Evolutionary conservation across 2,888 invertebrate species (phyloP).

Genomic region (Tolmerus cingulatus): DNA sequence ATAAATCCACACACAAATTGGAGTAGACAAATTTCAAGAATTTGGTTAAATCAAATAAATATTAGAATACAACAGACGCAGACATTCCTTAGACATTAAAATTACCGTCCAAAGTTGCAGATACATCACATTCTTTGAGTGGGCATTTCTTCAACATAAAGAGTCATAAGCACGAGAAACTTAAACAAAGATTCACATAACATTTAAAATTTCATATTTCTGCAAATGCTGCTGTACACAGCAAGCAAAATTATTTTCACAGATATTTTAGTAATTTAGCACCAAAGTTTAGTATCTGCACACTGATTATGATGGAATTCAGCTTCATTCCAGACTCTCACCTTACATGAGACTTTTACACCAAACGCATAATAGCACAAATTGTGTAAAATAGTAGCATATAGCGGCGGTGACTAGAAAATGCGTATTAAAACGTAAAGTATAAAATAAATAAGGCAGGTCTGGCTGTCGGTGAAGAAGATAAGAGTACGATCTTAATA

Average conservation of each 20-base stretch:
- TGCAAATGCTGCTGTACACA: not conserved
- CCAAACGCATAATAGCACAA: not conserved
- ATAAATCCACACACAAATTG: too few species aligned
- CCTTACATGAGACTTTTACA: not conserved
- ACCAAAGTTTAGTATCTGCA: not conserved
- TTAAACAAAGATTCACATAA: not conserved
- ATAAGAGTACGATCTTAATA: not conserved
- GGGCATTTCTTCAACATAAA: not conserved
- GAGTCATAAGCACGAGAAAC: not conserved
- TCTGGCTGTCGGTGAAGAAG: not conserved
- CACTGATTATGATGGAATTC: not conserved
- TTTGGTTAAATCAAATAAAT: not conserved
- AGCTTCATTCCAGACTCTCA: not conserved
- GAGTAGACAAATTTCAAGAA: too few species aligned
- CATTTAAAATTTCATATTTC: not conserved
- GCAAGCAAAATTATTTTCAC: not conserved
- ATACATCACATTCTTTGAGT: not conserved
- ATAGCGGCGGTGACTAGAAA: not conserved
- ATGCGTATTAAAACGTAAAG: not conserved
- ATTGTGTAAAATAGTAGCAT: not conserved
- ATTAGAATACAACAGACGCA: not conserved
- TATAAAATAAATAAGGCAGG: not conserved
- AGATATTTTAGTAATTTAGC: not conserved
- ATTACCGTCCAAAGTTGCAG: conserved; percentile 35
- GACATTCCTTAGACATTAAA: not conserved